These are phyloP conservation scores for Scaptomyza tumidula DNA, from an alignment of 2,888 invertebrate species.

Conservation along the genomic window DNA sequence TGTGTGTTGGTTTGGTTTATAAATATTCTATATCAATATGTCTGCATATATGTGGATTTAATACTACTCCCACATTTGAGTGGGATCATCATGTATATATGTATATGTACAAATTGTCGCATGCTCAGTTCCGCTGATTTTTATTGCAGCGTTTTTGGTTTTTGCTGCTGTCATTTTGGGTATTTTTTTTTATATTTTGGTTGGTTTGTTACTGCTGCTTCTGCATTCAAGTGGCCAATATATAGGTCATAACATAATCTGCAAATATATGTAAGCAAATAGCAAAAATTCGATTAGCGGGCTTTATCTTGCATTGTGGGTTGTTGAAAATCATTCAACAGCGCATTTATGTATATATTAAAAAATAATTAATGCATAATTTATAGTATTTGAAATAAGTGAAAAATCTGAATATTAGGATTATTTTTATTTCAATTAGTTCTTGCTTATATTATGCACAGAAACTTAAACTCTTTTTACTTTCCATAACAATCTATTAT, in stretches of 20 bases:
- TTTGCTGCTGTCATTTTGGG: slow-evolving; percentile 37
- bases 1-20: slow-evolving; percentile 9
- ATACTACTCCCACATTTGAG: slow-evolving; percentile 31
- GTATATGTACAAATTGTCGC: slow-evolving; percentile 63
- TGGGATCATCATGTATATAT: slow-evolving; percentile 26
- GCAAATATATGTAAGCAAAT: slow-evolving; percentile 59
- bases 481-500: too few species aligned
- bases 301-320: slow-evolving; percentile 17
- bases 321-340: slow-evolving; percentile 48
- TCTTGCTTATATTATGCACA: too few species aligned
- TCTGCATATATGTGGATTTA: slow-evolving; percentile 29
- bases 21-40: slow-evolving; percentile 30
- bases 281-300: slow-evolving; percentile 72
- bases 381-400: not conserved
- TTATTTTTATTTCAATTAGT: not conserved
- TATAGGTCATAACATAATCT: slow-evolving; percentile 66
- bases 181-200: slow-evolving; percentile 31
- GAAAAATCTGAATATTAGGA: not conserved
- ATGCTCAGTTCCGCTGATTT: slow-evolving; percentile 65
- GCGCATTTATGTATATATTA: slow-evolving; percentile 11
- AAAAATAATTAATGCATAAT: slow-evolving; percentile 4
- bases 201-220: slow-evolving; percentile 7
- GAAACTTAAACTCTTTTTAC: too few species aligned
- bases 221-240: slow-evolving; percentile 59
- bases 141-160: slow-evolving; percentile 48